Percentiles rank a stretch among this genome's conserved stretches.
These are phyloP conservation scores for Girardinus metallicus DNA, from an alignment of 2,797 vertebrate genomes.

Conservation along the genomic window DNA sequence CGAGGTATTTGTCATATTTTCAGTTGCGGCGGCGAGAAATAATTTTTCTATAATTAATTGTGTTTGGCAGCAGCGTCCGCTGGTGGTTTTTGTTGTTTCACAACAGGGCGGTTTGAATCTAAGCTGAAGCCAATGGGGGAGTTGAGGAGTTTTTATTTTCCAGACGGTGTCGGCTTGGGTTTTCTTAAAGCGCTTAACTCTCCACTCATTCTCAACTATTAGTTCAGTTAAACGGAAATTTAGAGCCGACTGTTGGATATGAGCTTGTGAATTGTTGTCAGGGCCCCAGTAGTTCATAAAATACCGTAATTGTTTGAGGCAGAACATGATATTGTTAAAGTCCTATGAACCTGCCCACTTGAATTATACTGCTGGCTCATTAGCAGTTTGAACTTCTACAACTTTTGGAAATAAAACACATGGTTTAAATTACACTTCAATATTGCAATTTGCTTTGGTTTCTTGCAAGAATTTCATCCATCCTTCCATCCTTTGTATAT, in stretches of 20 bases:
- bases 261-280: neutral
- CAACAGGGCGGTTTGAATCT: neutral
- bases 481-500: neutral
- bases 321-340: neutral
- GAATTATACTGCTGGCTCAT: neutral
- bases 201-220: neutral
- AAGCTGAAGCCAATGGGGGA: neutral
- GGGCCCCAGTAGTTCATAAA: neutral
- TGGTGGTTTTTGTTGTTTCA: neutral
- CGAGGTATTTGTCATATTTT: constrained; percentile 4
- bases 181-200: neutral
- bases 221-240: neutral
- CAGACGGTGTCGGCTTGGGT: neutral
- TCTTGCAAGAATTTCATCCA: neutral
- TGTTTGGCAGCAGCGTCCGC: neutral
- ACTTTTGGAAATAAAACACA: neutral
- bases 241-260: neutral
- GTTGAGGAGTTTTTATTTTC: neutral
- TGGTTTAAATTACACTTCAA: neutral
- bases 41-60: neutral
- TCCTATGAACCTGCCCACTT: neutral
- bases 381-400: neutral
- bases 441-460: neutral
- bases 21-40: neutral
- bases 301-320: neutral